Evolutionary conservation across 2,113 vertebrate species (phyloP).

Genomic region (Bombycilla garrulus): DNA sequence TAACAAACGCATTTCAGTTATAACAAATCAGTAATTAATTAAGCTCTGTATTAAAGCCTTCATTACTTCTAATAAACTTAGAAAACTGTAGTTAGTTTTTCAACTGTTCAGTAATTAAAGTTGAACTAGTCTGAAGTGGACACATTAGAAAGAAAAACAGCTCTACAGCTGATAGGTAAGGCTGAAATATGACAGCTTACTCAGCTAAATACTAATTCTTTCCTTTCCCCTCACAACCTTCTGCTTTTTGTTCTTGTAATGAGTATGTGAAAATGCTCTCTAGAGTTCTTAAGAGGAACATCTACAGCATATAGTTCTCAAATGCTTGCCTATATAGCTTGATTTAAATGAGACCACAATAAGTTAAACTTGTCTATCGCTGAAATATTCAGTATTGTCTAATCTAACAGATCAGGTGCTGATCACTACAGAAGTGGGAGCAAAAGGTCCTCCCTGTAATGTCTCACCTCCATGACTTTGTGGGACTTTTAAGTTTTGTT

Average conservation of each 20-base stretch:
- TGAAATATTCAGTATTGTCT: background rate
- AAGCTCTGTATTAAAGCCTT: background rate
- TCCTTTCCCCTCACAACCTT: background rate
- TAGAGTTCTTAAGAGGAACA: background rate
- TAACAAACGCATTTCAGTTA: background rate
- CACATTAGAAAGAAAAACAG: background rate
- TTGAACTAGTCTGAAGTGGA: background rate
- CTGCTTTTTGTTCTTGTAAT: background rate
- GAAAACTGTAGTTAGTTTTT: background rate
- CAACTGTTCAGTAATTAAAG: background rate
- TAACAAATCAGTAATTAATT: background rate
- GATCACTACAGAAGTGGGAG: background rate
- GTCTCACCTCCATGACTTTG: background rate
- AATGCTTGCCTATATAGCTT: background rate
- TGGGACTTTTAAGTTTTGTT: background rate
- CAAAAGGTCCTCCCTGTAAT: rapidly evolving
- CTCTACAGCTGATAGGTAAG: background rate
- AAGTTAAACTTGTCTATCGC: background rate
- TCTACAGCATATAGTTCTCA: background rate
- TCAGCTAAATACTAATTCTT: background rate
- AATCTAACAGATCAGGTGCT: background rate
- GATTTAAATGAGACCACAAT: background rate
- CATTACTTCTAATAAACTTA: background rate
- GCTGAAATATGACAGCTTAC: background rate
- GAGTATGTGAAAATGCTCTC: background rate